Conservation (phyloP, 2,113 vertebrate species). For the Oenanthe oenanthe region DNA sequence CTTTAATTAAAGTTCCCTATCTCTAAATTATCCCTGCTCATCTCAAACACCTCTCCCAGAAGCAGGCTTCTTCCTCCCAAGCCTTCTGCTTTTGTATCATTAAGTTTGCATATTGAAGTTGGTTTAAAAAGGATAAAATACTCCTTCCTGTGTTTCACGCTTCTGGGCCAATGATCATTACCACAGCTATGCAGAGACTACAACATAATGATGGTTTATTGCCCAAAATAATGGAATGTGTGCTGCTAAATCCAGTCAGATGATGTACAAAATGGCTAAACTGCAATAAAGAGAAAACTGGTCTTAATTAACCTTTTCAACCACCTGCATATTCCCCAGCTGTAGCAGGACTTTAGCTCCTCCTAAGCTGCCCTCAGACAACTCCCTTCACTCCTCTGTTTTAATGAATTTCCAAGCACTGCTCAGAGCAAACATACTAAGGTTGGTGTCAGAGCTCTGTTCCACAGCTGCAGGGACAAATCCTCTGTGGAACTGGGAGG, state of each 20-base stretch:
- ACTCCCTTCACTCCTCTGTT: neutral
- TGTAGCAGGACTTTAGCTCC: neutral
- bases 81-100: neutral
- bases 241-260: neutral
- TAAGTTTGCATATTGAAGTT: neutral
- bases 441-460: neutral
- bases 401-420: neutral
- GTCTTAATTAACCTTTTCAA: neutral
- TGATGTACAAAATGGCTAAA: neutral
- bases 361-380: neutral
- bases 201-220: neutral
- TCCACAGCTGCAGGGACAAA: neutral
- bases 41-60: neutral
- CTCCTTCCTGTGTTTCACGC: neutral
- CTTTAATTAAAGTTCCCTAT: neutral
- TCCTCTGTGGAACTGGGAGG: fast-evolving
- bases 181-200: fast-evolving
- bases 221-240: neutral
- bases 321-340: neutral
- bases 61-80: neutral
- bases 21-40: neutral
- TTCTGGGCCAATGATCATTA: neutral
- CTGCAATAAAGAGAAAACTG: neutral
- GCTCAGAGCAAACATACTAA: neutral
- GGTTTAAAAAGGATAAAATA: neutral